Conservation (phyloP, 2,113 vertebrate genomes). For the Percina caprodes region DNA sequence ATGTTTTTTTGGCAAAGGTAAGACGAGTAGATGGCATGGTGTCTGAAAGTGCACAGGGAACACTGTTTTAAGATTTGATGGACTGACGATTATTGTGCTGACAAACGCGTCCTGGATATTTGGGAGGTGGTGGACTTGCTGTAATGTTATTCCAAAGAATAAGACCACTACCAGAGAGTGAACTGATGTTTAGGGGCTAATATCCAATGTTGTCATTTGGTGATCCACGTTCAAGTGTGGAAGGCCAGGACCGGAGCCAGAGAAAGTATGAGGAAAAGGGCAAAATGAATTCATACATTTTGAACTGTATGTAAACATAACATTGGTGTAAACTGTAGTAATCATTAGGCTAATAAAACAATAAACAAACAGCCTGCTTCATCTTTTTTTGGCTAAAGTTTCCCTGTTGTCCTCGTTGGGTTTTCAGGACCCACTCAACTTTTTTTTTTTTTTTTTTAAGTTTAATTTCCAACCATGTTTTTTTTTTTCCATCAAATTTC, state of each 20-base stretch:
- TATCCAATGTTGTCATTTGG: slow-evolving; percentile 43
- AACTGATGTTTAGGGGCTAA: background rate
- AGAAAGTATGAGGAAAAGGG: slow-evolving; percentile 58
- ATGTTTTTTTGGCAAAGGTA: slow-evolving; percentile 14
- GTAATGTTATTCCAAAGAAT: slow-evolving; percentile 45
- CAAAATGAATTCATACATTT: slow-evolving; percentile 72
- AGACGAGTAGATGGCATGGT: background rate
- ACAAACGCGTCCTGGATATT: slow-evolving; percentile 23
- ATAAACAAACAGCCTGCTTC: slow-evolving; percentile 88
- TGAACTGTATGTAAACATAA: slow-evolving; percentile 90
- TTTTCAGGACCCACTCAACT: slow-evolving; percentile 60
- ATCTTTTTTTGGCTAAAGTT: slow-evolving; percentile 67
- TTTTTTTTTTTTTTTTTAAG: slow-evolving; percentile 9
- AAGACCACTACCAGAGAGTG: slow-evolving; percentile 1
- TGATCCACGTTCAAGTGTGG: slow-evolving; percentile 33
- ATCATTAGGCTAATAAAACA: slow-evolving; percentile 90
- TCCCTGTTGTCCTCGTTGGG: slow-evolving; percentile 51
- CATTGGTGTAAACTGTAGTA: slow-evolving; percentile 95
- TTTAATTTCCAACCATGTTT: slow-evolving; percentile 13
- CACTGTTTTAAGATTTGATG: slow-evolving; percentile 3
- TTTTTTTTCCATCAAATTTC: slow-evolving; percentile 35
- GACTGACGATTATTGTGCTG: slow-evolving; percentile 20
- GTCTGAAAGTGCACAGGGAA: slow-evolving; percentile 12
- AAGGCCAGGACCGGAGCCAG: slow-evolving; percentile 17
- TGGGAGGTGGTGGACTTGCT: slow-evolving; percentile 27